phyloP scores from a whole-genome alignment of 2,113 vertebrate genomes.

The Rhea pennata region DNA sequence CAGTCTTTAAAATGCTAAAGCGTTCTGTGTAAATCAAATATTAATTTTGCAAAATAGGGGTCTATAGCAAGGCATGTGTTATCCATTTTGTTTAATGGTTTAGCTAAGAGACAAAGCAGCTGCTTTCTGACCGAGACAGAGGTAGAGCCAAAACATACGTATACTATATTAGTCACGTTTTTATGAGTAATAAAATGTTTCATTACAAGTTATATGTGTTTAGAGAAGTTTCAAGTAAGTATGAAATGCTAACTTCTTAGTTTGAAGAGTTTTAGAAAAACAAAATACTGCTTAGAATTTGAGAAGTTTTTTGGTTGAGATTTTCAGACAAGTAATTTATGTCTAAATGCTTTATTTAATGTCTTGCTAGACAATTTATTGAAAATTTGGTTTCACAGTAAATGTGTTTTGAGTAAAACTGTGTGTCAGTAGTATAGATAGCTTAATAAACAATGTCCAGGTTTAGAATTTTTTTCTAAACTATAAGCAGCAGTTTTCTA shows the following conservation, averaged over 20 bases:
- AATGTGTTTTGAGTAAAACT: neutral
- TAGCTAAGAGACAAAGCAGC: slow-evolving; percentile 64
- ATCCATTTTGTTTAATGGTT: slow-evolving; percentile 62
- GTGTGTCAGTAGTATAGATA: neutral
- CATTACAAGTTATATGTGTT: neutral
- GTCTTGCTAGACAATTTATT: neutral
- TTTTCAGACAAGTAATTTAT: neutral
- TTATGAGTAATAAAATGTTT: slow-evolving; percentile 35
- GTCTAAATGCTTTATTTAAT: neutral
- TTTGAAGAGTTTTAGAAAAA: neutral
- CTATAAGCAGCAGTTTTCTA: slow-evolving; percentile 9
- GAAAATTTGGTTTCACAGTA: neutral
- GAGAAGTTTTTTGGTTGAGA: neutral
- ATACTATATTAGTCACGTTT: slow-evolving; percentile 40
- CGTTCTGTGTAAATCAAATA: slow-evolving; percentile 32
- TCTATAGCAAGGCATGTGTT: slow-evolving; percentile 61
- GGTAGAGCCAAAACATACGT: slow-evolving; percentile 55
- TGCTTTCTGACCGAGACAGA: slow-evolving; percentile 53
- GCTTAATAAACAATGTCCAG: neutral
- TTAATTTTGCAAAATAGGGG: slow-evolving; percentile 33
- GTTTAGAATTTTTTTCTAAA: slow-evolving; percentile 14
- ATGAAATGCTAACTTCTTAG: neutral
- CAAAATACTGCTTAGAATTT: neutral
- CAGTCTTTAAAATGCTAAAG: neutral
- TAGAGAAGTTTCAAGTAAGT: neutral